Percentiles rank a stretch among this genome's conserved stretches.
phyloP scores from a whole-genome alignment of 2,888 invertebrate species.

The Baronia brevicornis region DNA sequence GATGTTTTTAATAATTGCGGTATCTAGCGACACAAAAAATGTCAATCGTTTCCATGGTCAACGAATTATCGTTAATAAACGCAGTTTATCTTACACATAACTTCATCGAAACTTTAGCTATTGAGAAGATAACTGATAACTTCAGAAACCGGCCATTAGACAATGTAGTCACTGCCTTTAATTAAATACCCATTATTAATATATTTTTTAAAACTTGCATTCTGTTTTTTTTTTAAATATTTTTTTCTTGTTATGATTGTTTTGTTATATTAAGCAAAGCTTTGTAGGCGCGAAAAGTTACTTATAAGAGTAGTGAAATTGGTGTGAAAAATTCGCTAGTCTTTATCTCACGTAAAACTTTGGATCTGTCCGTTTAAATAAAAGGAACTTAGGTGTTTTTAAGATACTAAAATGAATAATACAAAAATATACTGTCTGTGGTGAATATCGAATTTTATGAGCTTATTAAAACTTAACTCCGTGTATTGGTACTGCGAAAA shows the following conservation, averaged over 20 bases:
- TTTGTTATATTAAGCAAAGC: slow-evolving; percentile 53
- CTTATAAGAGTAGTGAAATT: slow-evolving; percentile 37
- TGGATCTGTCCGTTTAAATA: slow-evolving; percentile 62
- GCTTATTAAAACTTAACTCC: slow-evolving; percentile 71
- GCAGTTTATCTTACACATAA: no score
- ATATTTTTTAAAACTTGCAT: slow-evolving; percentile 33
- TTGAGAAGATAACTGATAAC: background rate
- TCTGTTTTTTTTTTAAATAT: slow-evolving; percentile 44
- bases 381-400: slow-evolving; percentile 49
- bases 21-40: no score
- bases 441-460: slow-evolving; percentile 74
- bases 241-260: slow-evolving; percentile 56
- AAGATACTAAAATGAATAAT: slow-evolving; percentile 49
- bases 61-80: no score
- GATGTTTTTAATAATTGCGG: no score
- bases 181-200: slow-evolving; percentile 26
- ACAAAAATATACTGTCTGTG: slow-evolving; percentile 67
- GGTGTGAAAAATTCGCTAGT: slow-evolving; percentile 50
- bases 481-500: slow-evolving; percentile 44
- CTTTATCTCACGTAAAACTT: slow-evolving; percentile 57
- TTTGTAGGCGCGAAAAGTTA: slow-evolving; percentile 49
- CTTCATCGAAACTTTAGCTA: no score
- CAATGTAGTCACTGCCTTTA: slow-evolving; percentile 45
- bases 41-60: no score
- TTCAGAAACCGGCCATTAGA: slow-evolving; percentile 25